Conservation (phyloP, 2,113 vertebrate species). For the Rhynchomys soricoides region DNA sequence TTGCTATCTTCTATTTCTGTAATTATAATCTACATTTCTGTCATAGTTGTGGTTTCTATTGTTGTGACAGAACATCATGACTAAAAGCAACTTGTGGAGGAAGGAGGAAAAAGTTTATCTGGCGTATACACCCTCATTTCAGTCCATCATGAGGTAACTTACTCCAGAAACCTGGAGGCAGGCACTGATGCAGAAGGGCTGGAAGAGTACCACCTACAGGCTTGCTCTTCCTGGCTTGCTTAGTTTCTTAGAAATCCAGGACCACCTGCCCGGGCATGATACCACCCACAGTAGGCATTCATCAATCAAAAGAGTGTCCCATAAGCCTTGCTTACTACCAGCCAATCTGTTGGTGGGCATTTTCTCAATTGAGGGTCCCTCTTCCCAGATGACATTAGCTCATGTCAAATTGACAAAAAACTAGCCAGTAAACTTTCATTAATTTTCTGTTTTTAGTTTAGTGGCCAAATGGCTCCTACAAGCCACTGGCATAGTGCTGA, state of each 20-base stretch:
- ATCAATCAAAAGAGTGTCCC: neutral
- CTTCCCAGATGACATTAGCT: neutral
- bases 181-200: neutral
- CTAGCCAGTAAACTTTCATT: neutral
- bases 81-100: neutral
- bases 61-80: neutral
- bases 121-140: neutral
- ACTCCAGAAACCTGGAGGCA: neutral
- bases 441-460: neutral
- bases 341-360: neutral
- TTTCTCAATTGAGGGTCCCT: neutral
- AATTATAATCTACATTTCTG: neutral
- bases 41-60: neutral
- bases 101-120: neutral
- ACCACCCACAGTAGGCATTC: neutral
- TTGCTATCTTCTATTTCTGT: neutral
- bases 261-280: neutral
- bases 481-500: neutral
- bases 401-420: neutral
- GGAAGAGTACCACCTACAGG: fast-evolving
- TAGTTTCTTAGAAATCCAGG: neutral
- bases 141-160: too few relatives aligned
- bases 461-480: neutral
- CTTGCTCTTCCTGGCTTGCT: neutral
- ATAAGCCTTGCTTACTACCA: neutral